Conservation (phyloP, 2,888 invertebrate genomes). For the Coenonympha glycerion region DNA sequence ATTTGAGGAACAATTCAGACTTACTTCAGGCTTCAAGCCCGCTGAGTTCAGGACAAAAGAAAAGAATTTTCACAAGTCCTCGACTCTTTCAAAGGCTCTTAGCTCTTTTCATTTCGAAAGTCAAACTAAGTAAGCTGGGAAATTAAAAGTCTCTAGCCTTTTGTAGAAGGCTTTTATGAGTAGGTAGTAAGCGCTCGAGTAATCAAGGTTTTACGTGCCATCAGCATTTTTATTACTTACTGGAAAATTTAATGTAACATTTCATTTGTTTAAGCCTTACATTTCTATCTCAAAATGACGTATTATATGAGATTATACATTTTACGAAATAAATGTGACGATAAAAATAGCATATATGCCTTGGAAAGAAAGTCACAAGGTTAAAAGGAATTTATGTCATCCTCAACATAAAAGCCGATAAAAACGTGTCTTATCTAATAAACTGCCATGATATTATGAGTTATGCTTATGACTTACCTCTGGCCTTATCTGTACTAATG, state of each 20-base stretch:
- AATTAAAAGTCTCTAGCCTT: conserved; percentile 1
- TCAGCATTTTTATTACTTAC: no score
- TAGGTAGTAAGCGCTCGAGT: no score
- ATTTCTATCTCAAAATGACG: no score
- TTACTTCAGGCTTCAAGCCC: background rate
- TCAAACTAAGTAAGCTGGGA: conserved; percentile 7
- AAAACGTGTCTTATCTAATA: background rate
- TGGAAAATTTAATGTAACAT: no score
- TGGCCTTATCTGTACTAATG: no score
- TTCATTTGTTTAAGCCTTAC: no score
- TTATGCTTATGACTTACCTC: no score
- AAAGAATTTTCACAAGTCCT: conserved; percentile 4
- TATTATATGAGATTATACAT: no score
- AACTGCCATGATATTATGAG: no score
- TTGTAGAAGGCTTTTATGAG: background rate
- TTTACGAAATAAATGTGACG: no score
- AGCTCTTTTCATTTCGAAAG: conserved; percentile 10
- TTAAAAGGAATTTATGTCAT: background rate
- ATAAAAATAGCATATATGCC: no score
- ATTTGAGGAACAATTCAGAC: conserved; percentile 22
- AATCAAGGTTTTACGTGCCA: no score
- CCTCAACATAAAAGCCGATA: background rate
- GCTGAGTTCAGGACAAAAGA: conserved; percentile 4
- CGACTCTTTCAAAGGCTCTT: conserved; percentile 10
- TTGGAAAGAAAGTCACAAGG: background rate